A percentile compares a stretch with the other conserved stretches of the same genome.
Evolutionary conservation across 2,888 invertebrate genomes (phyloP).

Genomic region (Caenorhabditis macrosperma): DNA sequence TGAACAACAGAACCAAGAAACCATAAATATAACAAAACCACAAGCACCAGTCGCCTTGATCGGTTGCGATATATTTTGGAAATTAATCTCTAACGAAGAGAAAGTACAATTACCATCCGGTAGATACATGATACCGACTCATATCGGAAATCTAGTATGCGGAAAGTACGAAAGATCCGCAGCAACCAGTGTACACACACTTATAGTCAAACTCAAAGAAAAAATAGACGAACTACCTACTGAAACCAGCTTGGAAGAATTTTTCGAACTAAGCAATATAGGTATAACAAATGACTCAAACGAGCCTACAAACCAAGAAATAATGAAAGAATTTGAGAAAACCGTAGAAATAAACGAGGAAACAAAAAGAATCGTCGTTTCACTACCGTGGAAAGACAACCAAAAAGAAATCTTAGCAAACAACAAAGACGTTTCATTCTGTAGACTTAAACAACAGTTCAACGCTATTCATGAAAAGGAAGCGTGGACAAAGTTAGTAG

Average conservation of each 20-base stretch:
- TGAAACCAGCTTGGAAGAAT: not conserved
- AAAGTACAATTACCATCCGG: constrained; percentile 5
- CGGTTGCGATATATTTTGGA: constrained; percentile 2
- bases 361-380: not conserved
- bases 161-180: not conserved
- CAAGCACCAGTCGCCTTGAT: not conserved
- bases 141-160: not conserved
- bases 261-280: constrained; percentile 1
- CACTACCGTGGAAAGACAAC: not conserved
- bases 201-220: not conserved
- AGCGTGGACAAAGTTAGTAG: not conserved
- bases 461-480: not conserved
- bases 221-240: not conserved
- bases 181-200: not conserved
- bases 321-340: not conserved
- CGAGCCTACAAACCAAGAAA: constrained; percentile 1
- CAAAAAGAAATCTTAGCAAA: not conserved
- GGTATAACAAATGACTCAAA: not conserved
- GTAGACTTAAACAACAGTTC: constrained; percentile 1
- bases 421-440: not conserved
- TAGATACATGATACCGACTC: not conserved
- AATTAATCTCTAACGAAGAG: not conserved
- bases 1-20: not conserved
- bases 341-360: not conserved
- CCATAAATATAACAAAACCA: not conserved